A percentile compares a stretch with the other conserved stretches of the same genome.
Conservation (phyloP, 2,888 invertebrate genomes). For the Cartodere bifasciata region DNA sequence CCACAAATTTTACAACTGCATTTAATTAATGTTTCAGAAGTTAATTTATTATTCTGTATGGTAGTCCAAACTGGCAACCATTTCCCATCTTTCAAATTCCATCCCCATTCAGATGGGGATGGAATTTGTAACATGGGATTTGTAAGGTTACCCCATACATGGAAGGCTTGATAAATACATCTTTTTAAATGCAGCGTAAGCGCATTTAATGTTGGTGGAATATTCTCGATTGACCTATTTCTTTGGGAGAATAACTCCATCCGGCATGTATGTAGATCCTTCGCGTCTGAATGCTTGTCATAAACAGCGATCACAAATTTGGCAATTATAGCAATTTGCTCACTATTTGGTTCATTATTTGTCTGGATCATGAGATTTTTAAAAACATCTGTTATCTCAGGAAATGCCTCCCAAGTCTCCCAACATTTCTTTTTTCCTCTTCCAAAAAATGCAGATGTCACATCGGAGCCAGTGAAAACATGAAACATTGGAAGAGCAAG, state of each 20-base stretch:
- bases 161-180: not conserved
- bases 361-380: too few relatives aligned
- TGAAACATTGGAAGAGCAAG: not conserved
- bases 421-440: too few relatives aligned
- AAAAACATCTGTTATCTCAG: too few relatives aligned
- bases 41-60: not conserved
- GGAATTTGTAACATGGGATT: not conserved
- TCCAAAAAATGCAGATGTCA: not conserved
- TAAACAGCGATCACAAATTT: not conserved
- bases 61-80: not conserved
- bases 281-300: not conserved
- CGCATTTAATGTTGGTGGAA: slow-evolving; percentile 1
- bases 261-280: not conserved
- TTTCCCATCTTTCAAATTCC: not conserved
- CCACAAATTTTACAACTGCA: not conserved
- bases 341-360: too few relatives aligned
- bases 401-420: too few relatives aligned
- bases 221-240: not conserved
- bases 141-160: not conserved
- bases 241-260: not conserved
- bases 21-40: not conserved
- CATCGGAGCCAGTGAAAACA: not conserved
- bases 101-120: not conserved
- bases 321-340: too few relatives aligned
- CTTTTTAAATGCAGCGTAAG: not conserved